Conservation (phyloP, 1,140 invertebrate species). For the Pogonomyrmex californicus region DNA sequence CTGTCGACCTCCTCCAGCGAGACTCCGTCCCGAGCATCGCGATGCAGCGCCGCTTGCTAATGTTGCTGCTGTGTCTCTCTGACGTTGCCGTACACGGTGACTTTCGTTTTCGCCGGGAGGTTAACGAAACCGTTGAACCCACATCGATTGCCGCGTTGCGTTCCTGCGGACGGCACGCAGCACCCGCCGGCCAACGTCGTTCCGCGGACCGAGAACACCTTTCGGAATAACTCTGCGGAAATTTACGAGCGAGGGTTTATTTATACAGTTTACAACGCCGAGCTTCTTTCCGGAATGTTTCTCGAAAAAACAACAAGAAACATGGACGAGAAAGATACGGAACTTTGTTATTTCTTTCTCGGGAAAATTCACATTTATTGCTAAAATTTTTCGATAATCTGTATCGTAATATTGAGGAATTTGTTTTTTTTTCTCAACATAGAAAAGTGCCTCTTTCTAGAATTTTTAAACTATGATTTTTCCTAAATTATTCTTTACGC, state of each 20-base stretch:
- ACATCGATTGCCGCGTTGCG: slow-evolving; percentile 54
- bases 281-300: no score
- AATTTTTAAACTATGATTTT: not conserved
- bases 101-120: slow-evolving; percentile 77
- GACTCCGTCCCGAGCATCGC: slow-evolving; percentile 37
- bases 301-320: not conserved
- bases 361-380: no score
- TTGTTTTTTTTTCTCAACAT: not conserved
- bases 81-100: slow-evolving; percentile 59
- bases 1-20: slow-evolving; percentile 39
- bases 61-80: slow-evolving; percentile 49
- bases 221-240: slow-evolving; percentile 19
- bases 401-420: not conserved
- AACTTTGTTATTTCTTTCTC: no score
- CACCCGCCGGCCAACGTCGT: not conserved
- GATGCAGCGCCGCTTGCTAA: slow-evolving; percentile 31
- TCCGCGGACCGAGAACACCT: not conserved
- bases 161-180: slow-evolving; percentile 31
- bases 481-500: not conserved
- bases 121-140: slow-evolving; percentile 72
- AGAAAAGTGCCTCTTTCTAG: not conserved
- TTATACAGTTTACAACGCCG: not conserved
- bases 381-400: no score
- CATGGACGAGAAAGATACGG: not conserved
- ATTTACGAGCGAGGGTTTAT: slow-evolving; percentile 3